phyloP scores from a whole-genome alignment of 2,113 vertebrate genomes.

The Tautogolabrus adspersus region DNA sequence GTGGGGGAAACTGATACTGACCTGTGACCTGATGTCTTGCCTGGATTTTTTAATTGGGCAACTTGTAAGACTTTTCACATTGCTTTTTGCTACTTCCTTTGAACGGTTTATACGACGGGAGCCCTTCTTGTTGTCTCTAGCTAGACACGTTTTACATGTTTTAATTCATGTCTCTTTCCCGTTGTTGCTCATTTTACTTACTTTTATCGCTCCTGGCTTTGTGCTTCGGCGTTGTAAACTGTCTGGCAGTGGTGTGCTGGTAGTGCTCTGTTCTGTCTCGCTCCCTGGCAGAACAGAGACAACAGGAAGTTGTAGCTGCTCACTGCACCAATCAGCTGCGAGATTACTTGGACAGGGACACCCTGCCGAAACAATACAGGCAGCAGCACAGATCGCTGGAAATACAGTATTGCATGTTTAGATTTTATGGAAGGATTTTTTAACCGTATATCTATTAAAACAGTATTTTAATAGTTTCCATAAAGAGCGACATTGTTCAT shows the following conservation, averaged over 20 bases:
- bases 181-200: background rate
- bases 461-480: background rate
- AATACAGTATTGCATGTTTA: background rate
- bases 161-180: background rate
- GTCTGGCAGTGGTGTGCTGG: no score
- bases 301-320: conserved; percentile 47
- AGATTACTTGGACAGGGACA: conserved; percentile 39
- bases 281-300: background rate
- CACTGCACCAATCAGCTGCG: conserved; percentile 65
- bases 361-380: conserved; percentile 50
- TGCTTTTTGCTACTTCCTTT: background rate
- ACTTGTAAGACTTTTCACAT: background rate
- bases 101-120: background rate
- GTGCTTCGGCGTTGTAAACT: background rate
- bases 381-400: conserved; percentile 12
- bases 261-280: background rate
- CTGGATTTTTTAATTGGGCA: background rate
- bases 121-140: background rate
- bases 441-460: background rate
- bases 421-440: background rate
- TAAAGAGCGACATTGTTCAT: background rate
- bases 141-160: background rate
- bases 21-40: background rate
- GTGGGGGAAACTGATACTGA: background rate
- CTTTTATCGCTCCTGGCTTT: background rate